Evolutionary conservation across 2,113 vertebrate species (phyloP).

Genomic region (Plectropomus leopardus): DNA sequence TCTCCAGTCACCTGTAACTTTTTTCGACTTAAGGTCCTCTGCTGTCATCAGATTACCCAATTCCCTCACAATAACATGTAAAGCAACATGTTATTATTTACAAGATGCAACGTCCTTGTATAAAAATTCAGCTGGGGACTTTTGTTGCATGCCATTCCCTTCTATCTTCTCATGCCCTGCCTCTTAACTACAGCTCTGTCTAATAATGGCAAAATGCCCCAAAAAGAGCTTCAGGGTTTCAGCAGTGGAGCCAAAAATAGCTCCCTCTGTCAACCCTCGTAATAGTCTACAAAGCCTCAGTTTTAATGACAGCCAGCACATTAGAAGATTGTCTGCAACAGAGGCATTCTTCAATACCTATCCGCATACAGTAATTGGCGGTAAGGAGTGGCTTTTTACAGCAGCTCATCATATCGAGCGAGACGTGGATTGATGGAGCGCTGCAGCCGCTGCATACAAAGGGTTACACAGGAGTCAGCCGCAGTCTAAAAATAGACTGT

Average conservation of each 20-base stretch:
- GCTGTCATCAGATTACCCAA: not conserved
- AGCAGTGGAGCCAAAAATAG: constrained; percentile 67
- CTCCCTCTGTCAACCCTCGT: constrained; percentile 43
- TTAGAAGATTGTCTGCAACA: constrained; percentile 37
- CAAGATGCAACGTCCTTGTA: not conserved
- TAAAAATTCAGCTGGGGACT: constrained; percentile 28
- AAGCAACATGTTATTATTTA: constrained; percentile 23
- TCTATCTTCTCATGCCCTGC: constrained; percentile 2
- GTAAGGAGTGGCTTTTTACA: constrained; percentile 43
- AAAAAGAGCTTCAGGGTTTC: constrained; percentile 42
- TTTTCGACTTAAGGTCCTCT: not conserved
- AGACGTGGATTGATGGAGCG: constrained; percentile 35
- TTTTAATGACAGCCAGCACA: constrained; percentile 43
- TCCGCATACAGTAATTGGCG: constrained; percentile 57
- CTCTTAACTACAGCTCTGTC: constrained; percentile 23
- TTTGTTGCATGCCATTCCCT: constrained; percentile 36
- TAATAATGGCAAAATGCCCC: constrained; percentile 48
- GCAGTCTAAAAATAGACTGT: constrained; percentile 85
- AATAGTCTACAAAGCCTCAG: constrained; percentile 29
- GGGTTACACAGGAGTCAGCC: constrained; percentile 80
- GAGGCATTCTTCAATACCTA: constrained; percentile 23
- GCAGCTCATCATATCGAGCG: constrained; percentile 34
- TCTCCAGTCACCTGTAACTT: constrained; percentile 26
- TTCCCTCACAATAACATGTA: not conserved
- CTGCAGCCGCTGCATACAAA: constrained; percentile 70